Base-by-base conservation (phyloP, 2,888 invertebrate species). In the Tachina fera region DNA sequence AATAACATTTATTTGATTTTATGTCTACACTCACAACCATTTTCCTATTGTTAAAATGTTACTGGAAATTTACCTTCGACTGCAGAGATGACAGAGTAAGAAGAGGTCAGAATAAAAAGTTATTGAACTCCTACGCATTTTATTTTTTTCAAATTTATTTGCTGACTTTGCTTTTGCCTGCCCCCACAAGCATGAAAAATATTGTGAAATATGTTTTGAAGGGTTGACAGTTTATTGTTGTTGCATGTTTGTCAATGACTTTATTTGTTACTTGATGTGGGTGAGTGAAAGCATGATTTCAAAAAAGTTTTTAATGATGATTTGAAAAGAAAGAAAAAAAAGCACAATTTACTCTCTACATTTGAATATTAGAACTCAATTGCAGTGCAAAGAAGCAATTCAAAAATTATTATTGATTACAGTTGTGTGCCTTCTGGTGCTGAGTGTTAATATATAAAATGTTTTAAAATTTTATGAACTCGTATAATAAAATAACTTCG, bases 61-160 rank as follows among this genome's bases (percentile, higher is more conserved):
- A n/a, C 68, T 19, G 41, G n/a, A 19, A 71, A 67, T 45, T 45
- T 67, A 51, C 83, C 77, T 78, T 72, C 83, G 72, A 72, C 49
- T 65, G 65, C 22, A 47, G 8, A 39, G 14, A 8, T 11, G 31
- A 19, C 19, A 39, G 13, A 16, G 16, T 11, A 3, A 16, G 1
- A n/a, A 2, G 41, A 49, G 47, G 47, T 11, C 13, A 13, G 31
- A 10, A 6, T 22, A 4, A 14, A 67, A 77, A 51, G 60, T 49
- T 60, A 77, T 60, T 79, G 53, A 79, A 79, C 79, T 71, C 11
- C 0, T 14, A 78, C 60, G 70, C 71, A 63, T 51, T 70, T 78
- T 45, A 78, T 22, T 63, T 58, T 58, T 58, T 58, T n/a, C n/a
- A n/a, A n/a, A 11, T 43, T 60, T 39, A 3, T 53, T 61, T 70